Base-by-base conservation (phyloP, 2,888 invertebrate species). In the Phortica okadai region DNA sequence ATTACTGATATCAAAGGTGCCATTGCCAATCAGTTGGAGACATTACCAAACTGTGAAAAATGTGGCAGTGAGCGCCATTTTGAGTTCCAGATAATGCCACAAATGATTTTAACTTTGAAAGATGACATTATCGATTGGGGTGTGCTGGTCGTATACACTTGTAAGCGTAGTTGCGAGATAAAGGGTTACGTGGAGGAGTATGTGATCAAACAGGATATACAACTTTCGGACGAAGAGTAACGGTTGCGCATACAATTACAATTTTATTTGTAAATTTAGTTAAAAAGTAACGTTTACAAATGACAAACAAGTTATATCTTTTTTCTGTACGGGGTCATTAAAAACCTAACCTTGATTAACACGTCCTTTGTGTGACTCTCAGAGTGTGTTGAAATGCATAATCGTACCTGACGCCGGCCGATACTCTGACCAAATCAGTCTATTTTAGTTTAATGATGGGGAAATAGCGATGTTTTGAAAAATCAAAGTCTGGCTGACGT, bases 11-110 rank as follows among this genome's bases (percentile, higher is more conserved):
- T 79, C 0, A 50, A 78, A 5, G 45, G 78, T 1, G 84, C 85
- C 0, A 75, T 89, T n/a, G 78, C 78, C 0, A 54, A 77, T 14
- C 83, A 86, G 16, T 58, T 84, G 2, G 2, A 79, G 6, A 88
- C 93, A 74, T 92, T 98, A 82, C 97, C 97, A 33, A 92, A 93
- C 33, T 97, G 97, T 89, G 92, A 93, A 80, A 91, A 93, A 79
- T 99, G 99, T 91, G 94, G 94, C 70, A 93, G 93, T 1, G 92
- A 93, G 73, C 94, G 98, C 81, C 94, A 95, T 82, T 99, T 97
- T 93, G 99, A 99, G 92, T 98, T 97, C 92, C 97, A 97, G 95
- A 93, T 98, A 72, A 95, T 97, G 95, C 97, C 97, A 0, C 97
- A 97, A 90, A 92, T 96, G 78, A 90, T 97, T 33, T 94, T 94